phyloP scores from a whole-genome alignment of 2,888 invertebrate genomes.

The Helobdella robusta region DNA sequence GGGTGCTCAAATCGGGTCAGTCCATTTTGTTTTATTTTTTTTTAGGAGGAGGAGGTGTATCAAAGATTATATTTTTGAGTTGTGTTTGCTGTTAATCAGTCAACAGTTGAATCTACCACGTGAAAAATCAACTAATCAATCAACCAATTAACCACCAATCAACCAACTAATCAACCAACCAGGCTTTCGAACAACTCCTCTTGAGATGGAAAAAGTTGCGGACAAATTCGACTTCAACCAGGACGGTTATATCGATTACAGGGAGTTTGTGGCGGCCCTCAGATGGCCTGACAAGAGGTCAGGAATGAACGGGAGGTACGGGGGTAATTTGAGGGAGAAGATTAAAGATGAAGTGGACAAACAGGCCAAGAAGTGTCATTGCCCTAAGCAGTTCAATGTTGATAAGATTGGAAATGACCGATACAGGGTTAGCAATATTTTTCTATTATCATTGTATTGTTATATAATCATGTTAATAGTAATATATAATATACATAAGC shows the following conservation, averaged over 20 bases:
- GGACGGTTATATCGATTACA: slow-evolving; percentile 92
- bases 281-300: slow-evolving; percentile 70
- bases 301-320: no score
- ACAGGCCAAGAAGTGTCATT: slow-evolving; percentile 91
- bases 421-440: slow-evolving; percentile 72
- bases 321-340: slow-evolving; percentile 57
- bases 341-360: slow-evolving; percentile 96
- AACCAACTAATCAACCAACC: no score
- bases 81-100: no score
- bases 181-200: slow-evolving; percentile 87
- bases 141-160: no score
- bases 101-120: no score
- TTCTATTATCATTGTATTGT: neutral
- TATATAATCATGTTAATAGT: no score
- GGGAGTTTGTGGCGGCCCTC: slow-evolving; percentile 93
- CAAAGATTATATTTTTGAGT: no score
- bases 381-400: slow-evolving; percentile 91
- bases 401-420: slow-evolving; percentile 99
- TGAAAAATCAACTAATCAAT: no score
- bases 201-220: slow-evolving; percentile 97
- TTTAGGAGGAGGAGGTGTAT: no score
- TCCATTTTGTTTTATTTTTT: slow-evolving; percentile 11
- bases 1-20: slow-evolving; percentile 58
- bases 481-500: no score
- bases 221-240: slow-evolving; percentile 92